Percentiles rank a stretch among this genome's conserved stretches.
Evolutionary conservation across 2,888 invertebrate genomes (phyloP).

Genomic region (Megalurothrips usitatus): DNA sequence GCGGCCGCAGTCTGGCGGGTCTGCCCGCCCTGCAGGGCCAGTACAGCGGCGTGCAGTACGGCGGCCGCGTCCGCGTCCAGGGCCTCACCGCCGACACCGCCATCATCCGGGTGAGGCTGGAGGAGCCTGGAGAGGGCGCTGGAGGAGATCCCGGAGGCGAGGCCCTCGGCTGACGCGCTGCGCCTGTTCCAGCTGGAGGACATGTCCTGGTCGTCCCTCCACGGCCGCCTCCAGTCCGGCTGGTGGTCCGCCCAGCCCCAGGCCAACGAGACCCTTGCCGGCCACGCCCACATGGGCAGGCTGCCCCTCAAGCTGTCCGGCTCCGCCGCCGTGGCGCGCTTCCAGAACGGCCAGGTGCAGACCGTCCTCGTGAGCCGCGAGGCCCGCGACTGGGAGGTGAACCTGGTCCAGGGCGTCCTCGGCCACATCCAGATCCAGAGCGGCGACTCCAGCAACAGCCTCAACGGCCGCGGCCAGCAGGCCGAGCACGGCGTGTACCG

Average conservation of each 20-base stretch:
- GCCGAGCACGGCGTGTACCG: neutral
- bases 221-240: constrained; percentile 5
- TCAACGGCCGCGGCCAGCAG: neutral
- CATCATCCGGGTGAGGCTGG: constrained; percentile 33
- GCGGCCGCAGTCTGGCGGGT: constrained; percentile 44
- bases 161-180: neutral
- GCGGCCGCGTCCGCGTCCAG: constrained; percentile 34
- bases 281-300: neutral
- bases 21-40: constrained; percentile 42
- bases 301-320: constrained; percentile 15
- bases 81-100: constrained; percentile 32
- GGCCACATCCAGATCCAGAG: constrained; percentile 7
- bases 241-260: constrained; percentile 11
- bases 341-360: constrained; percentile 18
- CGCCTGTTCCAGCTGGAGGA: constrained; percentile 32
- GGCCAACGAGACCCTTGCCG: constrained; percentile 5
- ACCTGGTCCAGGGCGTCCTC: constrained; percentile 3
- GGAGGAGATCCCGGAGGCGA: no score
- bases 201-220: constrained; percentile 29
- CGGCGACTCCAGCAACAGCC: neutral
- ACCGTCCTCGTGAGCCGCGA: constrained; percentile 4
- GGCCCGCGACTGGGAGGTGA: constrained; percentile 4
- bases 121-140: neutral
- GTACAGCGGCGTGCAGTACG: constrained; percentile 44
- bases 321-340: neutral